These are phyloP conservation scores for Mylabris phalerata DNA, from an alignment of 1,140 invertebrate genomes.

Conservation along the genomic window DNA sequence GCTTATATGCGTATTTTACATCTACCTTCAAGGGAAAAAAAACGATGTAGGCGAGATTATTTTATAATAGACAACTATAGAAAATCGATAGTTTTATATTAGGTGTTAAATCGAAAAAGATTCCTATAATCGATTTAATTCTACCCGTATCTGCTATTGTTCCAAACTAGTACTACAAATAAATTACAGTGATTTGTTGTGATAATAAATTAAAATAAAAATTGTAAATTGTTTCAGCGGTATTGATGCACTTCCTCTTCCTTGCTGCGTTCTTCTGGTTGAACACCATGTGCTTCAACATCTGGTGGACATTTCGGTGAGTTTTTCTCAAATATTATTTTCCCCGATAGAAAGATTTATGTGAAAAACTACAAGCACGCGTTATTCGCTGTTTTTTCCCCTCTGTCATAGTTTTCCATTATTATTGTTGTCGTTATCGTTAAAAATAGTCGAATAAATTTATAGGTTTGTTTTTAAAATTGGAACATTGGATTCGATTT, in stretches of 20 bases:
- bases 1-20: too few species aligned
- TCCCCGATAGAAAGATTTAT: too few species aligned
- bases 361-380: neutral
- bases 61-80: too few species aligned
- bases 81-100: too few species aligned
- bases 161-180: too few species aligned
- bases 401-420: neutral
- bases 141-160: too few species aligned
- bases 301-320: constrained; percentile 86
- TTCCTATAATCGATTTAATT: too few species aligned
- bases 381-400: constrained; percentile 4
- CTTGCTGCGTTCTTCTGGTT: constrained; percentile 94
- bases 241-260: constrained; percentile 87
- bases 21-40: too few species aligned
- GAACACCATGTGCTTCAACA: constrained; percentile 92
- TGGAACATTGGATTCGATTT: too few species aligned
- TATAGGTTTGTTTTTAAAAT: neutral
- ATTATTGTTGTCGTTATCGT: neutral
- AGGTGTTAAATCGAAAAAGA: too few species aligned
- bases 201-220: neutral
- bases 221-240: constrained; percentile 55
- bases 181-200: neutral
- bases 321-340: constrained; percentile 29
- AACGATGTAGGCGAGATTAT: too few species aligned
- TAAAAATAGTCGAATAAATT: neutral